These are phyloP conservation scores for Onychomys leucogaster DNA, from an alignment of 2,797 vertebrate genomes.

Conservation along the genomic window DNA sequence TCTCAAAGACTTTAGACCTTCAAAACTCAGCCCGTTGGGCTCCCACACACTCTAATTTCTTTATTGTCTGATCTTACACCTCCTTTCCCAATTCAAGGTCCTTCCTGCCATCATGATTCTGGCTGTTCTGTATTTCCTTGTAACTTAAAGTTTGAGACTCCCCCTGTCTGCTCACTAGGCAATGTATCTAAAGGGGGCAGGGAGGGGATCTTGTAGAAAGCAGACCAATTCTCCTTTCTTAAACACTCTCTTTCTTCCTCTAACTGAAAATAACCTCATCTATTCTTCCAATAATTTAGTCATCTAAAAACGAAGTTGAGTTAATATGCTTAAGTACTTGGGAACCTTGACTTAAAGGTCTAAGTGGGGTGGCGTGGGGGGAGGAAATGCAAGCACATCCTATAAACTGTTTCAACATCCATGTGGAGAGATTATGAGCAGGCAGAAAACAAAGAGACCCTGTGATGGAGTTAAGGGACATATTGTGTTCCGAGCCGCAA, in stretches of 20 bases:
- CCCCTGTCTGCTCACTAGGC: neutral
- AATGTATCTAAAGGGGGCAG: neutral
- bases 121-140: neutral
- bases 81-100: neutral
- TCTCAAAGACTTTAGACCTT: neutral
- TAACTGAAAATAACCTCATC: constrained; percentile 9
- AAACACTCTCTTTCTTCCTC: neutral
- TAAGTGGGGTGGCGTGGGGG: neutral
- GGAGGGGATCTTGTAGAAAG: constrained; percentile 13
- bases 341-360: constrained; percentile 38
- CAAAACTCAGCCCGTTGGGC: neutral
- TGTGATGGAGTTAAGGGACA: constrained; percentile 61
- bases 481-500: constrained; percentile 14
- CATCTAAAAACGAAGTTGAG: neutral
- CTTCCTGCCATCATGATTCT: neutral
- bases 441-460: constrained; percentile 70
- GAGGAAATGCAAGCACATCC: constrained; percentile 48
- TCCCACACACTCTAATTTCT: neutral
- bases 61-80: neutral
- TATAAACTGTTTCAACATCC: constrained; percentile 72
- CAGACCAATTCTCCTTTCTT: neutral
- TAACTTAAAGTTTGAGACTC: neutral
- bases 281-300: neutral
- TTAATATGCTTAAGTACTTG: neutral
- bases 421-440: neutral